Conservation (phyloP, 2,888 invertebrate genomes). For the Onthophagus sagittarius region DNA sequence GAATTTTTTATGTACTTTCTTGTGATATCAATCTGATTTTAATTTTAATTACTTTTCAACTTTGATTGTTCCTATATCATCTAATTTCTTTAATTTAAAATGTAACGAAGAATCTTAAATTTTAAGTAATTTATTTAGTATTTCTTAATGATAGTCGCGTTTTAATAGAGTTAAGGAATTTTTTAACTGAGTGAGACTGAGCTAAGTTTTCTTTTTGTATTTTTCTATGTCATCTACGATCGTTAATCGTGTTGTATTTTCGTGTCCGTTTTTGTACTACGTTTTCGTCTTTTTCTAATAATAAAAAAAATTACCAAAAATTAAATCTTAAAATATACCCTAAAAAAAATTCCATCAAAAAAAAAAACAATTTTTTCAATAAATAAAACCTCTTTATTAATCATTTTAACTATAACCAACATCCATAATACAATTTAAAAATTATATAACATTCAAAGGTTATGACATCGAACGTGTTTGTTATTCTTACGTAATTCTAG, state of each 20-base stretch:
- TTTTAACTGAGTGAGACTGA: neutral
- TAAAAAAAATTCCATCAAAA: neutral
- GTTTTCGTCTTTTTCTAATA: neutral
- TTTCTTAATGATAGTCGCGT: neutral
- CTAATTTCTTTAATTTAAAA: neutral
- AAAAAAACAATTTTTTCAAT: neutral
- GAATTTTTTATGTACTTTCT: too few relatives aligned
- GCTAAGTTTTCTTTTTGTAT: neutral
- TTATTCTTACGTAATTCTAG: slow-evolving; percentile 34
- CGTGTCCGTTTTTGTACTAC: neutral
- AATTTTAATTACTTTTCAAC: neutral
- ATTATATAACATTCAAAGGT: slow-evolving; percentile 11
- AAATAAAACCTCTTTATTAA: neutral
- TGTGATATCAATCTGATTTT: too few relatives aligned
- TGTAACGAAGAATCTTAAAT: neutral
- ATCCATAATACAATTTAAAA: slow-evolving; percentile 17
- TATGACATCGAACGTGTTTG: slow-evolving; percentile 30
- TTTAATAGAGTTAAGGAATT: neutral
- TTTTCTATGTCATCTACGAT: neutral
- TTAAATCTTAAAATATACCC: neutral
- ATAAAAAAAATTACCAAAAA: neutral
- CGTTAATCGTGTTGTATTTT: neutral
- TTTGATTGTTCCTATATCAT: neutral
- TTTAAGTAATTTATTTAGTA: neutral
- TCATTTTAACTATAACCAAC: slow-evolving; percentile 10